Conservation (phyloP, 2,797 vertebrate genomes). For the Picus viridis region DNA sequence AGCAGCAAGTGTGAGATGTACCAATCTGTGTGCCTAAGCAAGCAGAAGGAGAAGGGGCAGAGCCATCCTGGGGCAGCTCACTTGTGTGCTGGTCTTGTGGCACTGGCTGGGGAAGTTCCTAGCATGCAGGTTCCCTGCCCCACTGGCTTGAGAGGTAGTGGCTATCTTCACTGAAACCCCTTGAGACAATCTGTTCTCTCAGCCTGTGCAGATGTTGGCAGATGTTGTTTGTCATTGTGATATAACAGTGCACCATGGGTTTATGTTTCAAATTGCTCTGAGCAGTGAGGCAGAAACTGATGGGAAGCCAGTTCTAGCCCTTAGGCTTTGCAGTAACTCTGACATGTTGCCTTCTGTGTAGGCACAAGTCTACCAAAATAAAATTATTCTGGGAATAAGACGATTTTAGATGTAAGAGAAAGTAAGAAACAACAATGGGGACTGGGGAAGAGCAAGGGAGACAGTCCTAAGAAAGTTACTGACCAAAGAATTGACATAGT, state of each 20-base stretch:
- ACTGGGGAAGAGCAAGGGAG: background rate
- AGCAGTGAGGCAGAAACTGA: background rate
- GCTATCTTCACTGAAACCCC: background rate
- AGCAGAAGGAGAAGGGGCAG: background rate
- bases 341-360: background rate
- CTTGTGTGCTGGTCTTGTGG: accelerated
- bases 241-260: background rate
- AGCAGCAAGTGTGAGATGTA: background rate
- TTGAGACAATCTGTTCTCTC: background rate
- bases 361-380: background rate
- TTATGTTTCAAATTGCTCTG: background rate
- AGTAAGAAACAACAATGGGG: background rate
- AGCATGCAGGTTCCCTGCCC: background rate
- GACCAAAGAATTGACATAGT: background rate
- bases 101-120: background rate
- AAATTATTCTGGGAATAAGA: background rate
- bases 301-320: background rate
- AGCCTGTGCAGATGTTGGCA: background rate
- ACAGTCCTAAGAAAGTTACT: background rate
- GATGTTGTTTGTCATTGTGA: background rate
- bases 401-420: background rate
- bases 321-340: background rate
- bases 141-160: background rate
- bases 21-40: background rate
- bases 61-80: background rate